Conservation (phyloP, 92 coral and sea anemone species). For the Isaurus tuberculatus region DNA sequence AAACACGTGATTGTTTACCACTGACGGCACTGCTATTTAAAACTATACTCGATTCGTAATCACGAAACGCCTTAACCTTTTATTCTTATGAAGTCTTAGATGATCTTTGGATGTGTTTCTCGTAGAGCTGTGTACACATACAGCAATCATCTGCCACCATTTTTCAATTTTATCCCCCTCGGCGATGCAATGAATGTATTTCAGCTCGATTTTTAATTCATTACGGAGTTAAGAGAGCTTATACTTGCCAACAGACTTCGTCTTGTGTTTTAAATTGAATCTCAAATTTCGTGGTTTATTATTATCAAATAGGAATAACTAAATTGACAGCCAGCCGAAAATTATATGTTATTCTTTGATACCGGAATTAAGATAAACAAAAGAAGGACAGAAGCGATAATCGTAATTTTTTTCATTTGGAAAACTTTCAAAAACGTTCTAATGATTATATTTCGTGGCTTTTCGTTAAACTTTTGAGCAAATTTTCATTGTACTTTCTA, state of each 20-base stretch:
- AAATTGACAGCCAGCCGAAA: neutral
- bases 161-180: neutral
- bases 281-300: constrained; percentile 13
- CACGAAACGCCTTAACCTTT: neutral
- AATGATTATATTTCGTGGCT: neutral
- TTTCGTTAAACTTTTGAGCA: neutral
- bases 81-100: neutral
- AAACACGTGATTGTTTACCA: neutral
- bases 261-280: constrained; percentile 1
- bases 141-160: neutral
- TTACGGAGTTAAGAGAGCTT: neutral
- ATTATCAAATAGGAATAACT: neutral
- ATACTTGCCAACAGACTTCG: constrained; percentile 14
- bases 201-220: neutral
- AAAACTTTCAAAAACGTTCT: neutral
- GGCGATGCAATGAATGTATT: neutral
- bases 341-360: neutral
- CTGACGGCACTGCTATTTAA: neutral
- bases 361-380: neutral
- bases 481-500: no score
- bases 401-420: neutral
- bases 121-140: neutral
- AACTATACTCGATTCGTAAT: neutral
- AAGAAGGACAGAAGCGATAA: neutral
- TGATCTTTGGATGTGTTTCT: neutral